These are phyloP conservation scores for Spisula subtruncata DNA, from an alignment of 2,888 invertebrate species.

Conservation along the genomic window DNA sequence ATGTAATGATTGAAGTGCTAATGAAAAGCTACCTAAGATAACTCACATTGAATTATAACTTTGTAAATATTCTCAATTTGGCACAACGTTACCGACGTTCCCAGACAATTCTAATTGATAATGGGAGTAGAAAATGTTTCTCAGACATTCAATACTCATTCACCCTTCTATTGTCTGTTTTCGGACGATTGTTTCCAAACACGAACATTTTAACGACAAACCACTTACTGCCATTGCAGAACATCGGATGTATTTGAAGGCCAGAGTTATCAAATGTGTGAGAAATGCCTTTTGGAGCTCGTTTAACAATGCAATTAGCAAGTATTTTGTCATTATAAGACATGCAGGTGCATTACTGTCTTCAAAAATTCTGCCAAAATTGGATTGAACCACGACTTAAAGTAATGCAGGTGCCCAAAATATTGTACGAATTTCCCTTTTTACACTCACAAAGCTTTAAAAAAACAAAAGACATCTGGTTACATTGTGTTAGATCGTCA, in stretches of 20 bases:
- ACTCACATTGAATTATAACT: not conserved
- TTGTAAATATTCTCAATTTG: constrained; percentile 21
- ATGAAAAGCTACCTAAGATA: not conserved
- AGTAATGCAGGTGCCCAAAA: too few relatives aligned
- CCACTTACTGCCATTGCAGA: not conserved
- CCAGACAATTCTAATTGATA: not conserved
- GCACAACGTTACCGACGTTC: not conserved
- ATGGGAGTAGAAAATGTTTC: not conserved
- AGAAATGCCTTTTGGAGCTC: not conserved
- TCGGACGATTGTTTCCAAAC: not conserved
- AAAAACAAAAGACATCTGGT: not conserved
- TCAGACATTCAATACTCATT: not conserved
- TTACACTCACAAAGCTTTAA: too few relatives aligned
- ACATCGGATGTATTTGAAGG: not conserved
- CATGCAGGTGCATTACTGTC: too few relatives aligned
- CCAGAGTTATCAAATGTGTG: not conserved
- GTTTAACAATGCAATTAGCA: not conserved
- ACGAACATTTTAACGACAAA: not conserved
- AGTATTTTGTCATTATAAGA: not conserved
- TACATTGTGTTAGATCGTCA: not conserved
- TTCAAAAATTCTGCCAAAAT: too few relatives aligned
- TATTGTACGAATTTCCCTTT: too few relatives aligned
- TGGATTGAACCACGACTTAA: too few relatives aligned
- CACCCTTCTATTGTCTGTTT: not conserved
- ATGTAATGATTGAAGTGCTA: not conserved